Percentiles rank a stretch among this genome's conserved stretches.
These are phyloP conservation scores for Lagopus muta DNA, from an alignment of 2,113 vertebrate species.

Conservation along the genomic window DNA sequence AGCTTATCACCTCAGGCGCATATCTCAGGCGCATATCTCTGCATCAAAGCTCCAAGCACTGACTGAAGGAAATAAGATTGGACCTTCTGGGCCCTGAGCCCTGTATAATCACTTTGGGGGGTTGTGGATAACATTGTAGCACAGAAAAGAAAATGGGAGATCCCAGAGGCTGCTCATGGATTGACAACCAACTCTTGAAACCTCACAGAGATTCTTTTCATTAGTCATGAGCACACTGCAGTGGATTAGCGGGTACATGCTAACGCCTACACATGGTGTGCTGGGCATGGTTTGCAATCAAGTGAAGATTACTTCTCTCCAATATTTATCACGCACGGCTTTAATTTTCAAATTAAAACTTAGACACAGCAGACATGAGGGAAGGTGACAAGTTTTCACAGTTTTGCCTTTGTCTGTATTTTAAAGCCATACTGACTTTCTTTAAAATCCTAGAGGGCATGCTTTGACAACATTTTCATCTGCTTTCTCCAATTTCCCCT, in stretches of 20 bases:
- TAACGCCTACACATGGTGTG: conserved; percentile 51
- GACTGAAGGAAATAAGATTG: not conserved
- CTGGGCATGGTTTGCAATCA: conserved; percentile 16
- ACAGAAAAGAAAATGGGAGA: not conserved
- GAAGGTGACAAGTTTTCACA: conserved; percentile 6
- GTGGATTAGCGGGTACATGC: conserved; percentile 40
- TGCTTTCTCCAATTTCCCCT: conserved; percentile 13
- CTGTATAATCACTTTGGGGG: conserved; percentile 5
- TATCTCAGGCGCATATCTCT: no score
- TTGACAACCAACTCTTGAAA: conserved; percentile 53
- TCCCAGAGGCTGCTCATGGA: not conserved
- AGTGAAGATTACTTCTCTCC: conserved; percentile 53
- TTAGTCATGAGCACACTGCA: conserved; percentile 1
- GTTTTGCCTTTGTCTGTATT: conserved; percentile 26
- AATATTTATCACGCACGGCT: conserved; percentile 48
- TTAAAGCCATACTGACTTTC: conserved; percentile 9
- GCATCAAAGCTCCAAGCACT: not conserved
- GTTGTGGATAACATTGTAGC: conserved; percentile 10
- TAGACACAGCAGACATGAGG: conserved; percentile 32
- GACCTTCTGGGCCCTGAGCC: conserved; percentile 36
- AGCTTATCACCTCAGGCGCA: not conserved
- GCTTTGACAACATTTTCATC: conserved; percentile 34
- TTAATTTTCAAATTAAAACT: conserved; percentile 71
- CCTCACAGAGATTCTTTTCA: conserved; percentile 55
- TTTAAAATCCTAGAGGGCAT: conserved; percentile 6